Conservation (phyloP, 2,113 vertebrate genomes). For the Mixornis gularis region DNA sequence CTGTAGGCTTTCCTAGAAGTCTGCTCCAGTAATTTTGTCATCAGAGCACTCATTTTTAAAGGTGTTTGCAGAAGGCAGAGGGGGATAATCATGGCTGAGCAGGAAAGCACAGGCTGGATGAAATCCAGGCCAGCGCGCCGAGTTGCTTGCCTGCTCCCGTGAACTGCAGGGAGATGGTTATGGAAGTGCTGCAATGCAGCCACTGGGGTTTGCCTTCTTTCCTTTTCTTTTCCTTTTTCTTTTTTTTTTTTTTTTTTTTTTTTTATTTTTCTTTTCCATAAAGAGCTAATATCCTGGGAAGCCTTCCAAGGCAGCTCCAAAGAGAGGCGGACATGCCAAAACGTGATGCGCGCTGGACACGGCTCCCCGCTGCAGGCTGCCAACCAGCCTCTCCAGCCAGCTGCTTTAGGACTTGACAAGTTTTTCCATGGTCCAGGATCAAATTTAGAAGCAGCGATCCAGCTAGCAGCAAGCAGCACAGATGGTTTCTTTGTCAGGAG, state of each 20-base stretch:
- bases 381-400: background rate
- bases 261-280: background rate
- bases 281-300: background rate
- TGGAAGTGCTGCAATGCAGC: background rate
- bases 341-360: background rate
- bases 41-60: background rate
- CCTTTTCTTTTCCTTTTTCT: too few species aligned
- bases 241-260: too few species aligned
- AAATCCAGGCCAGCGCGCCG: background rate
- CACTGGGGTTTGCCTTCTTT: background rate
- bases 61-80: background rate
- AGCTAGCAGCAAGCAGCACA: background rate
- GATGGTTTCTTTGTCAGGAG: conserved; percentile 33
- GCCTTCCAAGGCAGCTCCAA: background rate
- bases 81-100: background rate
- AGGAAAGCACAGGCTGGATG: background rate
- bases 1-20: background rate
- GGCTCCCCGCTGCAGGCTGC: background rate
- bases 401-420: background rate
- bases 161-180: background rate
- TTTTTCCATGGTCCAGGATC: background rate
- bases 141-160: background rate
- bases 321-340: background rate
- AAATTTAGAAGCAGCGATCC: background rate
- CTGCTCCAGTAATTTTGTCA: background rate